Base-by-base conservation (phyloP, 2,888 invertebrate species). In the Schrankia costaestrigalis region DNA sequence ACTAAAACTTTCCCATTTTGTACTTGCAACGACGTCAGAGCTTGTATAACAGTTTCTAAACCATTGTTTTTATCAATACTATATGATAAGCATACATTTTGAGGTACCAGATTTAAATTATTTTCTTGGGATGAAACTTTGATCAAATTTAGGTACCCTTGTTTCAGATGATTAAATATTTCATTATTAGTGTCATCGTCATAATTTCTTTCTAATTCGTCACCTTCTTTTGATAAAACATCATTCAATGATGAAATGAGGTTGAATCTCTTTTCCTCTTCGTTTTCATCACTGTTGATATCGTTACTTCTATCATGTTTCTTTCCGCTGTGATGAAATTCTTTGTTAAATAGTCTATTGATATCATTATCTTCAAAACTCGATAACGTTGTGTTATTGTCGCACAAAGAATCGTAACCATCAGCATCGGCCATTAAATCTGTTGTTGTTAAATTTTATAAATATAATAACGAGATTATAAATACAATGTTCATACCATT, bases 401-500 rank as follows among this genome's bases (percentile, higher is more conserved):
- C 29, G 33, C 56, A 56, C 15, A 35, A 9, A 13, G 38, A 36
- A 17, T 57, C 35, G 33, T 39, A 37, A 3, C 32, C 17, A 23
- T 39, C n/a, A 9, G 24, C 11, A 8, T 13, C 10, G 5, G 36
- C 58, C 29, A 29, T 29, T 11, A 50, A 13, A 46, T 51, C 56
- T n/a, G n/a, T n/a, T n/a, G n/a, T n/a, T n/a, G n/a, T n/a, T n/a
- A n/a, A n/a, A n/a, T n/a, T n/a, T n/a, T n/a, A n/a, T n/a, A n/a
- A n/a, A n/a, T n/a, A n/a, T n/a, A n/a, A n/a, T n/a, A n/a, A n/a
- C n/a, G n/a, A n/a, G n/a, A n/a, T n/a, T n/a, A n/a, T n/a, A n/a
- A n/a, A n/a, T n/a, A n/a, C n/a, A n/a, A n/a, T 56, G 58, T 28
- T n/a, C 12, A 34, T 14, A 50, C 37, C 32, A 34, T 56, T 71